Evolutionary conservation across 2,113 vertebrate genomes (phyloP).

Genomic region (Gopherus flavomarginatus): DNA sequence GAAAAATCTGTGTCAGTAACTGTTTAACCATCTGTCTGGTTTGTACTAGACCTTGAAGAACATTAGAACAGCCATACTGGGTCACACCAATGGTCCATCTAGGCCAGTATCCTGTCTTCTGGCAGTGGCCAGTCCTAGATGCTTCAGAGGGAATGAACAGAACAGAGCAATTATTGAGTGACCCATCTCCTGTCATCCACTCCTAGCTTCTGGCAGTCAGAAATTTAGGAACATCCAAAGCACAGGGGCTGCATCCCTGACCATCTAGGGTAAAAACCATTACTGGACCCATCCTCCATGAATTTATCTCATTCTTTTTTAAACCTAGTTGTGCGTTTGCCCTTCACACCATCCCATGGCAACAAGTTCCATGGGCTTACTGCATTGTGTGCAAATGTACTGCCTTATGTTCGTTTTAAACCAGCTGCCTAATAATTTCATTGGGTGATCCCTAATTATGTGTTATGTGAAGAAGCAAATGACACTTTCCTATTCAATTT

Average conservation of each 20-base stretch:
- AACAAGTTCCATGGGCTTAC: too few relatives aligned
- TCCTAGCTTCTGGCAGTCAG: neutral
- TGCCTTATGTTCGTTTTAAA: too few relatives aligned
- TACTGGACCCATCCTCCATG: too few relatives aligned
- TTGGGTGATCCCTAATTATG: too few relatives aligned
- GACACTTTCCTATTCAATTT: too few relatives aligned
- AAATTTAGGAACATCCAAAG: neutral
- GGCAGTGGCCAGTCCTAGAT: neutral
- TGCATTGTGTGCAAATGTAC: too few relatives aligned
- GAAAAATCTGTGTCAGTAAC: fast-evolving
- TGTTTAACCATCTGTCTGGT: fast-evolving
- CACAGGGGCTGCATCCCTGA: neutral
- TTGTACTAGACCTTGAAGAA: neutral
- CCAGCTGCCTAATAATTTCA: too few relatives aligned
- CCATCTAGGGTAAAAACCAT: neutral
- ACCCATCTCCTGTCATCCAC: neutral
- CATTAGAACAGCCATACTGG: neutral
- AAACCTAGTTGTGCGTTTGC: too few relatives aligned
- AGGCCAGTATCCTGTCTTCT: neutral
- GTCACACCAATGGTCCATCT: neutral
- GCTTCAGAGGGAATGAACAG: neutral
- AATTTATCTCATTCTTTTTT: too few relatives aligned
- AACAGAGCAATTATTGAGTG: neutral
- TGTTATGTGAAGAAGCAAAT: too few relatives aligned
- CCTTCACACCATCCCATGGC: too few relatives aligned